Conservation (phyloP, 1,140 invertebrate genomes). For the Xylocopa sonorina region DNA sequence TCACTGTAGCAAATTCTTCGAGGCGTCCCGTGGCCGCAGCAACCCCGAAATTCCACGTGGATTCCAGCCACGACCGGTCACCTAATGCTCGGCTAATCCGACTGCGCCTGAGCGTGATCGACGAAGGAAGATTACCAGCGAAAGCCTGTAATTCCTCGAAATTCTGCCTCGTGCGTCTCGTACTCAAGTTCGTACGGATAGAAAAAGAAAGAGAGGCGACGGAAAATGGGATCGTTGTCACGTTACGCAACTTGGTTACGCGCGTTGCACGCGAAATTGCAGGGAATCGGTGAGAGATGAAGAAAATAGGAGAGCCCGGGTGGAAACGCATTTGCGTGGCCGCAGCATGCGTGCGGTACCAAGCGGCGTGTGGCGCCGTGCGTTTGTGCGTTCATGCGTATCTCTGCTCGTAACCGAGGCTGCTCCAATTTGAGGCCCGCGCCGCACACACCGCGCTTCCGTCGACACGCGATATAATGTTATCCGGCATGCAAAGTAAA, state of each 20-base stretch:
- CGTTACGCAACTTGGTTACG: not conserved
- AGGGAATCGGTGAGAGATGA: too few species aligned
- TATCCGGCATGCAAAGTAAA: conserved; percentile 61
- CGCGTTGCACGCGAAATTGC: not conserved
- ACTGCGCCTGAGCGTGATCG: conserved; percentile 57
- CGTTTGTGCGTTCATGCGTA: conserved; percentile 76
- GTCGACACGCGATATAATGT: conserved; percentile 67
- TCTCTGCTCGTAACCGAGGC: conserved; percentile 66
- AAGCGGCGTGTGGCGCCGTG: conserved; percentile 66
- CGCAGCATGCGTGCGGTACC: conserved; percentile 53
- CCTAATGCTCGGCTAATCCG: conserved; percentile 65
- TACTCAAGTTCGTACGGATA: too few species aligned
- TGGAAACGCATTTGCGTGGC: conserved; percentile 48
- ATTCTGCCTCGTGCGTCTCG: too few species aligned
- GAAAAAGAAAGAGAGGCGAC: too few species aligned
- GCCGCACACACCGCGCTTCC: conserved; percentile 63
- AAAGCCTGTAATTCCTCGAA: not conserved
- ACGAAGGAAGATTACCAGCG: conserved; percentile 67
- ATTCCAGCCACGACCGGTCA: conserved; percentile 60
- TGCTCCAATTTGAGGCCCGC: conserved; percentile 69
- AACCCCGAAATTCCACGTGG: conserved; percentile 64
- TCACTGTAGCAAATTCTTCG: conserved; percentile 66
- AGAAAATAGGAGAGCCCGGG: conserved; percentile 11
- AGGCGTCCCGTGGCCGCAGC: conserved; percentile 57
- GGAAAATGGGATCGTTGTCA: too few species aligned